Evolutionary conservation across 2,113 vertebrate genomes (phyloP).

Genomic region (Abramis brama): DNA sequence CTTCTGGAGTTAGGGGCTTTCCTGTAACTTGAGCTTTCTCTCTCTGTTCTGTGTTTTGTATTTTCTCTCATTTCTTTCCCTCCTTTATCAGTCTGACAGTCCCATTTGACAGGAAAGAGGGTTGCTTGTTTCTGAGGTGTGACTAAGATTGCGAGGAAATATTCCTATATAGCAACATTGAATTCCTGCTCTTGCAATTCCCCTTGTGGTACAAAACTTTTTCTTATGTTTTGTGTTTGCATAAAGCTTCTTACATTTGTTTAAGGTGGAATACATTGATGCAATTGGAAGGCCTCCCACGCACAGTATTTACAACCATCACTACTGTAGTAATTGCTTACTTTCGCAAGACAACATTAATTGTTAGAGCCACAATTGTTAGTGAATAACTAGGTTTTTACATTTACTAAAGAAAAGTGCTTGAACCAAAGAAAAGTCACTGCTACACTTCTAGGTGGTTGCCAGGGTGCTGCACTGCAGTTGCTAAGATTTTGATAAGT

Average conservation of each 20-base stretch:
- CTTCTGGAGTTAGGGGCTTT: constrained; percentile 36
- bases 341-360: neutral
- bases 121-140: constrained; percentile 70
- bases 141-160: constrained; percentile 72
- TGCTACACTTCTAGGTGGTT: neutral
- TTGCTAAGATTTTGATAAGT: neutral
- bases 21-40: constrained; percentile 49
- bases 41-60: constrained; percentile 42
- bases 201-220: neutral
- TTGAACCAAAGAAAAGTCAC: neutral
- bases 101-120: constrained; percentile 77
- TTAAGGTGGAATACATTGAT: neutral
- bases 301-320: neutral
- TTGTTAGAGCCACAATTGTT: neutral
- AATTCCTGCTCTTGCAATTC: constrained; percentile 60
- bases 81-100: constrained; percentile 56
- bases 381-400: neutral
- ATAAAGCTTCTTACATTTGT: neutral
- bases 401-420: neutral
- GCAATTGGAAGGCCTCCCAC: constrained; percentile 3
- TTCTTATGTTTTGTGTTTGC: neutral
- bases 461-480: neutral
- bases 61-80: constrained; percentile 30
- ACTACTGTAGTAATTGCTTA: neutral
- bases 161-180: constrained; percentile 67